Evolutionary conservation across 1,140 invertebrate species (phyloP), one percentile per base, ranked within the genome.

Genomic region (Caenorhabditis latens): DNA sequence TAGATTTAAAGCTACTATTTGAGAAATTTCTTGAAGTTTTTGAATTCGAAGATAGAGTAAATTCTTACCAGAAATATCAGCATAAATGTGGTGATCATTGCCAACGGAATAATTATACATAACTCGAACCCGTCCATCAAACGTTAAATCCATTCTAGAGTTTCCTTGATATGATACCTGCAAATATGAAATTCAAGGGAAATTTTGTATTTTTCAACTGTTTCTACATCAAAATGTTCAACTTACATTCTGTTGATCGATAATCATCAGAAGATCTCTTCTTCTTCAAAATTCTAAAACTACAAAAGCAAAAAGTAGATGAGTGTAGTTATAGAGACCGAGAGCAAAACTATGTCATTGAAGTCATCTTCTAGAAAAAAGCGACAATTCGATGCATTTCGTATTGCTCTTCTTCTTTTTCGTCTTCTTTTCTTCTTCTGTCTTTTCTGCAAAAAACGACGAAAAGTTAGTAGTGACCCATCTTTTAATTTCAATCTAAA

Each of bases 71-170:
- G 14, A 24, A 79, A 79, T 4, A 79, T 79, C 13, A 79, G n/a
- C 19, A 79, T 11, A 24, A 79, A 79, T n/a, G 71, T 79, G 16
- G 71, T 79, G 8, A 79, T 48, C 71, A 79, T 79, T 79, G 71
- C 71, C 9, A 79, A n/a, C 11, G 71, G 71, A 50, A 79, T 79
- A 19, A 79, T 79, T 19, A 79, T 53, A 11, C 71, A 79, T 42
- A 79, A n/a, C n/a, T 79, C 71, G 46, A 79, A 79, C 71, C 71
- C 71, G 71, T 79, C 71, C n/a, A 79, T 50, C 7, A 79, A 24
- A 53, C 46, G 0, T 53, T 79, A 46, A 16, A 79, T 79, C 46
- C 71, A 24, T 13, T 79, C 71, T 53, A 79, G 46, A 21, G 21
- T 8, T 24, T 79, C 14, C n/a, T 50, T 46, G 71, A 50, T 79